Percentiles rank a stretch among this genome's conserved stretches.
These are phyloP conservation scores for Aricia agestis DNA, from an alignment of 1,140 invertebrate species.

Conservation along the genomic window DNA sequence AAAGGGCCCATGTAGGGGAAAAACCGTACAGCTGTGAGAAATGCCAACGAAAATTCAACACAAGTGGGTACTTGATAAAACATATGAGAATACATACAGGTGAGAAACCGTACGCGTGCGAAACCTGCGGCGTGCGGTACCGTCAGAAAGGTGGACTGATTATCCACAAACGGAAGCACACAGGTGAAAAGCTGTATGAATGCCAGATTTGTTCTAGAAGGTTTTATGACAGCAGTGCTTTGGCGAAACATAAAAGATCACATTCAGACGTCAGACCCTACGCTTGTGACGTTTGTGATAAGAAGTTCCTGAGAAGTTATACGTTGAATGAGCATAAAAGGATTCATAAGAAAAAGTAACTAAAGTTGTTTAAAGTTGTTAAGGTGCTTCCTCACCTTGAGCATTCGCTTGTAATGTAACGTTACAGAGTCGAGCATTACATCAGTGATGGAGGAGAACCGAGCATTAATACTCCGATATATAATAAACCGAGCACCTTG, in stretches of 20 bases:
- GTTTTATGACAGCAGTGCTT: background rate
- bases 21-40: background rate
- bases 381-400: too few species aligned
- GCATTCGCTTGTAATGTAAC: too few species aligned
- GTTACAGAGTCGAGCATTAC: too few species aligned
- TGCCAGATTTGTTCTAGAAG: background rate
- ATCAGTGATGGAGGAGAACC: too few species aligned
- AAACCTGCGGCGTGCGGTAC: background rate
- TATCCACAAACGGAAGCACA: background rate
- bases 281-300: background rate
- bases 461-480: too few species aligned
- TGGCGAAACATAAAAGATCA: background rate
- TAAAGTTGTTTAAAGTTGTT: too few species aligned
- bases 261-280: background rate
- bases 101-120: conserved; percentile 3
- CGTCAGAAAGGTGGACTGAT: background rate
- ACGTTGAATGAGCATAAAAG: background rate
- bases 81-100: conserved; percentile 11
- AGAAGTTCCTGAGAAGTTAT: background rate
- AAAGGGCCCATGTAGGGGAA: background rate
- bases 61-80: background rate
- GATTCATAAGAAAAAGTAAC: background rate
- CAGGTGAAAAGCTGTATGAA: background rate
- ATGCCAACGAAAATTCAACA: background rate
- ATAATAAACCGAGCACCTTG: too few species aligned